Base-by-base conservation (phyloP, 2,888 invertebrate genomes). In the Ectropis crepuscularia region DNA sequence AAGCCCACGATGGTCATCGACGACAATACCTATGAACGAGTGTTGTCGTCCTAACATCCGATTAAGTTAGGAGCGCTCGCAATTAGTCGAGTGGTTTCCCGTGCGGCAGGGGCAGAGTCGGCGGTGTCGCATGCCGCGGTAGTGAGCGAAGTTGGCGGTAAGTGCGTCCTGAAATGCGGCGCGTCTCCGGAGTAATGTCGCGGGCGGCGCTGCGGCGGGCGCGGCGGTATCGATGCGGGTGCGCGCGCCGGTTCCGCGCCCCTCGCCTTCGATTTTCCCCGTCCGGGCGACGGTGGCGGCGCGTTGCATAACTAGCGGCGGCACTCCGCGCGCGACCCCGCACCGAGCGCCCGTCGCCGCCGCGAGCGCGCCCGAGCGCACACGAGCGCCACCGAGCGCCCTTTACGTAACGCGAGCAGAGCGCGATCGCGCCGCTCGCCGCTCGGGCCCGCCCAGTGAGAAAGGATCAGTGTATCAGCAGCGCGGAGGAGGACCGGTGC, bases 301-400 rank as follows among this genome's bases (percentile, higher is more conserved):
- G 87, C 90, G 88, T 91, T 90, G 91, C 92, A 91, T 91, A 91
- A 91, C 90, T 83, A 80, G 87, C 81, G 85, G 80, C 87, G 83
- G 88, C 92, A 92, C 89, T 92, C 88, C 89, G 90, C 89, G 92
- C 91, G 92, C 91, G 91, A 90, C 80, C 82, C 88, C 87, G 87
- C 87, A 82, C 84, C 84, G 87, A 89, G 89, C 90, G 91, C 89
- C 85, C 88, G 89, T 86, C 86, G 89, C 85, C 88, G 89, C 86
- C 86, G 89, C 84, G 87, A 85, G 88, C 88, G 89, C 90, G 89
- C 86, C 74, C 76, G 80, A 85, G 84, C 89, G 88, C 88, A 74
- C 78, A 83, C 80, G 79, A 87, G 89, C 88, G 87, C 86, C 77
- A 75, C 81, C 82, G 83, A 87, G 89, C 89, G 89, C 89, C 88